These are phyloP conservation scores for Paguma larvata DNA, from an alignment of 2,797 vertebrate species.

Conservation along the genomic window DNA sequence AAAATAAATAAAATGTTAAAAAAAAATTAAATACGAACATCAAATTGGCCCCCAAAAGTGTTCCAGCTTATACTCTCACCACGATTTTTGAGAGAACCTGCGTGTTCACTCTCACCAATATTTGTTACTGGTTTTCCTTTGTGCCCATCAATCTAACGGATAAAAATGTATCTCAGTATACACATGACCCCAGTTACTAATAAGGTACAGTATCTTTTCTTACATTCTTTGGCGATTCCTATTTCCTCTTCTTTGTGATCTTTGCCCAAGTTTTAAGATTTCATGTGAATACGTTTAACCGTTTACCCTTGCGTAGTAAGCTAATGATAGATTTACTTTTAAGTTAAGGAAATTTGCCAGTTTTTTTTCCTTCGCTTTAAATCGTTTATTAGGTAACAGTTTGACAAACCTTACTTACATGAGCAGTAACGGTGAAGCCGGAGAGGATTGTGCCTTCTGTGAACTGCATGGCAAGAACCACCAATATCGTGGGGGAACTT, in stretches of 20 bases:
- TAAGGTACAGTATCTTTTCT: neutral
- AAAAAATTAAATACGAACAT: neutral
- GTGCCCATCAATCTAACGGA: neutral
- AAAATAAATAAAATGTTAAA: no score
- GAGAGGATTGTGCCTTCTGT: neutral
- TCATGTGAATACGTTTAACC: constrained; percentile 25
- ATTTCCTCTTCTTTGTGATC: constrained; percentile 23
- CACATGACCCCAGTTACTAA: neutral
- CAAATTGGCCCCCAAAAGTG: constrained; percentile 5
- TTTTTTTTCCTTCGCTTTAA: neutral
- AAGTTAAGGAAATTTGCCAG: neutral
- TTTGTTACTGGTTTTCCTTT: neutral
- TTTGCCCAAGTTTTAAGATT: constrained; percentile 9
- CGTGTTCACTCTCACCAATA: neutral
- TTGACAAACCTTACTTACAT: neutral
- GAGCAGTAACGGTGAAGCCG: neutral
- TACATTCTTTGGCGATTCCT: neutral
- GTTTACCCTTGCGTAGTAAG: neutral
- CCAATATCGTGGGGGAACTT: neutral
- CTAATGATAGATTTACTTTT: neutral
- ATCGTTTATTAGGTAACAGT: neutral
- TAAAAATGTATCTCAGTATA: neutral
- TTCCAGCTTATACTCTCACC: neutral
- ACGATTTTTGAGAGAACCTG: neutral
- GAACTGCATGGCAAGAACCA: neutral